Evolutionary conservation across 2,888 invertebrate species (phyloP).

Genomic region (Acanthosepion esculentum): DNA sequence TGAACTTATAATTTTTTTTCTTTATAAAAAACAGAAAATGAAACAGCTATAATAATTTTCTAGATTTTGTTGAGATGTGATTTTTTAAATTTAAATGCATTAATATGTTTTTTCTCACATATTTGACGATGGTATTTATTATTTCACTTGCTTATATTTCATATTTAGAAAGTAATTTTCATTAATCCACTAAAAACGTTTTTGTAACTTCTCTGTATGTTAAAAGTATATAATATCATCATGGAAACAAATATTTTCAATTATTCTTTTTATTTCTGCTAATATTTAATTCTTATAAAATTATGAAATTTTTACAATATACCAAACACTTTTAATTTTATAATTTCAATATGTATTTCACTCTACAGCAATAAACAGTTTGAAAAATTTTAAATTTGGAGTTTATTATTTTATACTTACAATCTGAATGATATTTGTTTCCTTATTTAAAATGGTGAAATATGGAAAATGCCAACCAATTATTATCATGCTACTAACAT

Average conservation of each 20-base stretch:
- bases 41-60: background rate
- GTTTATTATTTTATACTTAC: background rate
- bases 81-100: background rate
- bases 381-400: background rate
- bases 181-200: background rate
- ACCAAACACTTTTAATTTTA: background rate
- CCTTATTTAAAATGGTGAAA: no score
- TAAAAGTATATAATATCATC: background rate
- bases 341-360: background rate
- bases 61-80: background rate
- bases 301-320: background rate
- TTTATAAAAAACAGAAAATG: background rate
- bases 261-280: background rate
- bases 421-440: background rate
- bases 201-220: background rate
- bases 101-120: background rate
- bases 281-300: background rate
- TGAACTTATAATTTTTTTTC: background rate
- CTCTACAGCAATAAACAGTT: background rate
- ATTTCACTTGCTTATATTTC: background rate
- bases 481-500: no score
- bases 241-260: background rate
- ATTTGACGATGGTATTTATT: background rate
- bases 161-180: background rate
- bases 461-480: no score